Percentiles rank a stretch among this genome's conserved stretches.
phyloP scores from a whole-genome alignment of 2,113 vertebrate genomes.

The Cacatua alba region DNA sequence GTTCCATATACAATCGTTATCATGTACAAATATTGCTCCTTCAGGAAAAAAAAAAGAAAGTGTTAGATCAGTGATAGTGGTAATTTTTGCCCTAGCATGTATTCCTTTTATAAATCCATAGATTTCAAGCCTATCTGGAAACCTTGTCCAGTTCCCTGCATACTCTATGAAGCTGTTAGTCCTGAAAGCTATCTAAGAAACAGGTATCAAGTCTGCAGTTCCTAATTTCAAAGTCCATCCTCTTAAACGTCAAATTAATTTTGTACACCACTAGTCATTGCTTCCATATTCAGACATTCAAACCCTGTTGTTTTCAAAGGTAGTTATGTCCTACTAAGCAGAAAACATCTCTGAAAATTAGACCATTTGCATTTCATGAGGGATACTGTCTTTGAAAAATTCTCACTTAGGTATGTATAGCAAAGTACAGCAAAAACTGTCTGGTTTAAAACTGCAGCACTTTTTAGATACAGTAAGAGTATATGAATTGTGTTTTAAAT shows the following conservation, averaged over 20 bases:
- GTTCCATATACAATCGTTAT: not conserved
- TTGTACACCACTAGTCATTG: not conserved
- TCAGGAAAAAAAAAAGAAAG: not conserved
- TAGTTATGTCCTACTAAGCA: not conserved
- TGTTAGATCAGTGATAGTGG: not conserved
- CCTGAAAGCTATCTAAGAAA: not conserved
- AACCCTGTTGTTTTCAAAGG: not conserved
- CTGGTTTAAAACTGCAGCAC: not conserved
- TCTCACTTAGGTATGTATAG: not conserved
- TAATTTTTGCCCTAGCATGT: not conserved
- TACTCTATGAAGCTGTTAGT: not conserved
- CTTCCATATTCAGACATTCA: not conserved
- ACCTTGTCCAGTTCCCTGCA: not conserved
- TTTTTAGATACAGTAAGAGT: not conserved
- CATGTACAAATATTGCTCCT: not conserved
- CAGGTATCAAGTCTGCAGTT: not conserved
- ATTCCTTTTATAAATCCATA: not conserved
- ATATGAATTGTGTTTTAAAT: not conserved
- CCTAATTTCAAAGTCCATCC: not conserved
- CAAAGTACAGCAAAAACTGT: not conserved
- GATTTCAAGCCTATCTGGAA: not conserved
- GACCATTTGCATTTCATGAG: not conserved
- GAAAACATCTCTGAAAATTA: not conserved
- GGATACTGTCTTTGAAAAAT: not conserved
- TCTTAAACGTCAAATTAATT: not conserved